Percentiles rank a stretch among this genome's conserved stretches.
Evolutionary conservation across 2,113 vertebrate genomes (phyloP).

Genomic region (Pungitius pungitius): DNA sequence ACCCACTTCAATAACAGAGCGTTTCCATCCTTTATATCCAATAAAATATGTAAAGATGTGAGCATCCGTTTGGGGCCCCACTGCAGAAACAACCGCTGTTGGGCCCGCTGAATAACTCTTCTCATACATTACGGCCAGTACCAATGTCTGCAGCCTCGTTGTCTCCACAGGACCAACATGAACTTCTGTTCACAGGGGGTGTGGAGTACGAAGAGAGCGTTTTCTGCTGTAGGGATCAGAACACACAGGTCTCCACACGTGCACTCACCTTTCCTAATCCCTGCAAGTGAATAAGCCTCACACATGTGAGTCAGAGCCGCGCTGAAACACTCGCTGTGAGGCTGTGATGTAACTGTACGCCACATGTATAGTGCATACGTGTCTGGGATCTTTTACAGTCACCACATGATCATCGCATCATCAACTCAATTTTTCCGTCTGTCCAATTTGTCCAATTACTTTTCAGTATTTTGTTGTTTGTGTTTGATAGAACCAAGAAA

Average conservation of each 20-base stretch:
- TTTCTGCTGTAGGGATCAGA: conserved; percentile 22
- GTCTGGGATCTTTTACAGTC: no score
- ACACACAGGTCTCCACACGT: conserved; percentile 29
- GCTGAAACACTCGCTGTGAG: background rate
- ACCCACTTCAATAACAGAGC: background rate
- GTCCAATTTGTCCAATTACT: no score
- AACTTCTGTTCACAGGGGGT: background rate
- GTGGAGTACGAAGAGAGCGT: background rate
- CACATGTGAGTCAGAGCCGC: background rate
- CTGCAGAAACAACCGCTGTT: background rate
- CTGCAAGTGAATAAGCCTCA: conserved; percentile 34
- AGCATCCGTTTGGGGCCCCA: background rate
- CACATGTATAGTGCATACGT: no score
- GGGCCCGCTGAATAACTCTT: background rate
- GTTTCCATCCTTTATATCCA: background rate
- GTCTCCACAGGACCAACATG: background rate
- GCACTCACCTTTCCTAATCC: conserved; percentile 39
- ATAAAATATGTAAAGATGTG: background rate
- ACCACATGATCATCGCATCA: no score
- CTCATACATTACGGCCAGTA: background rate
- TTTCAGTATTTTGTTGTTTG: no score
- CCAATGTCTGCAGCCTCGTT: background rate
- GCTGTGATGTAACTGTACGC: background rate
- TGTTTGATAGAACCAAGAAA: no score
- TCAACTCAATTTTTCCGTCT: no score